Evolutionary conservation across 1,140 invertebrate species (phyloP), one percentile per base, ranked within the genome.

Genomic region (Cryptotermes secundus): DNA sequence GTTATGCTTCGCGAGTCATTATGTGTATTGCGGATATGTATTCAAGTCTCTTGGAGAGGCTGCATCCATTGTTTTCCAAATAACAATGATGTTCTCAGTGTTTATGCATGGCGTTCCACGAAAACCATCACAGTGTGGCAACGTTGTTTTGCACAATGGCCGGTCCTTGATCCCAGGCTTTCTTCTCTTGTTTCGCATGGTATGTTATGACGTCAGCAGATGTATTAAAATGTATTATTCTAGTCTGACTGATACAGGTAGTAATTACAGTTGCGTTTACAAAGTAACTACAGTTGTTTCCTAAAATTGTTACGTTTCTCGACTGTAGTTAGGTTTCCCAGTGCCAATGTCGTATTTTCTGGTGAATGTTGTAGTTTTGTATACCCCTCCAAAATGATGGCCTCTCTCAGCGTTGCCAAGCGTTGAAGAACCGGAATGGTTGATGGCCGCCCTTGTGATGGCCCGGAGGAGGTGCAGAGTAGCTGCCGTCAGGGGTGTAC

Each of bases 91-190:
- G 45, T 22, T 49, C 19, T 16, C 3, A 1, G 45, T 19, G 14
- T 49, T 49, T 14, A 42, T 14, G 45, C 0, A 22, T 49, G 45
- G 14, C 22, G 19, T 49, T 49, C 3, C 45, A 49, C 3, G 45
- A 49, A 22, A 49, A 19, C 22, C 45, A 49, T 49, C 22, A 72
- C 59, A 16, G 31, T 31, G 6, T 6, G 59, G 59, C 59, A 72
- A 72, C 59, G 59, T 72, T 72, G 59, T 72, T n/a, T 10, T 72
- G 59, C 59, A 72, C 59, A 72, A 19, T 72, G 59, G 26, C 59
- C 59, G 59, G 59, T 72, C 26, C 59, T 72, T 72, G 59, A 72
- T 72, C 59, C 59, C 59, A 16, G 59, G 59, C 59, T 72, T 72
- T 72, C 59, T 72, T 72, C 45, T 49, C 45, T 31, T 72, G 59